These are phyloP conservation scores for Synergus laeviventris DNA, from an alignment of 2,888 invertebrate genomes.

Conservation along the genomic window DNA sequence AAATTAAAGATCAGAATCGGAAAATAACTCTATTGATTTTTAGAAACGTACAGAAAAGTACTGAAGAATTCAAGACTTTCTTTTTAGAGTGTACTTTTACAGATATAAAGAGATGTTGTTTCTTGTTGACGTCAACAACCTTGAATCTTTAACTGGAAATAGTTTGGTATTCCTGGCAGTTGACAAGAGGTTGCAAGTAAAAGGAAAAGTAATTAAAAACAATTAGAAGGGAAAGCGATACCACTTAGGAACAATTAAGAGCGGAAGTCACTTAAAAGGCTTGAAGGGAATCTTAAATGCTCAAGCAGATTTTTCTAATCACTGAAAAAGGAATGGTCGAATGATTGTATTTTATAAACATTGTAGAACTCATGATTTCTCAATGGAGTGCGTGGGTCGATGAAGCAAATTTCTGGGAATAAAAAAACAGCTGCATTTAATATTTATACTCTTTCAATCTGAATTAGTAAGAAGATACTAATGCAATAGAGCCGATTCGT, in stretches of 20 bases:
- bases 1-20: not conserved
- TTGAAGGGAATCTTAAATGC: not conserved
- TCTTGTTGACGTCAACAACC: not conserved
- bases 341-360: constrained; percentile 1
- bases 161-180: not conserved
- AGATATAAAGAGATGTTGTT: not conserved
- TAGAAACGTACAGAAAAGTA: too few species aligned
- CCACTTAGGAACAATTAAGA: constrained; percentile 4
- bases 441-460: too few species aligned
- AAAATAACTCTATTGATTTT: not conserved
- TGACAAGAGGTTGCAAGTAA: not conserved
- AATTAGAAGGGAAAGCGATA: constrained; percentile 21
- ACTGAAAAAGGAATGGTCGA: not conserved
- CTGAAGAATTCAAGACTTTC: too few species aligned
- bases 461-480: too few species aligned
- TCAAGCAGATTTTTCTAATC: constrained; percentile 19
- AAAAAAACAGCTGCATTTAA: too few species aligned
- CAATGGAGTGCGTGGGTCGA: too few species aligned
- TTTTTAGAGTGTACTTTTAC: too few species aligned
- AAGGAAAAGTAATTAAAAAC: constrained; percentile 31
- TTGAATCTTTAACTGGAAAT: not conserved
- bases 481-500: too few species aligned
- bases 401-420: too few species aligned
- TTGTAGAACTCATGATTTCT: not conserved
- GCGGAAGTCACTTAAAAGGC: constrained; percentile 18